Conservation (phyloP, 2,888 invertebrate species). For the Tillus elongatus region DNA sequence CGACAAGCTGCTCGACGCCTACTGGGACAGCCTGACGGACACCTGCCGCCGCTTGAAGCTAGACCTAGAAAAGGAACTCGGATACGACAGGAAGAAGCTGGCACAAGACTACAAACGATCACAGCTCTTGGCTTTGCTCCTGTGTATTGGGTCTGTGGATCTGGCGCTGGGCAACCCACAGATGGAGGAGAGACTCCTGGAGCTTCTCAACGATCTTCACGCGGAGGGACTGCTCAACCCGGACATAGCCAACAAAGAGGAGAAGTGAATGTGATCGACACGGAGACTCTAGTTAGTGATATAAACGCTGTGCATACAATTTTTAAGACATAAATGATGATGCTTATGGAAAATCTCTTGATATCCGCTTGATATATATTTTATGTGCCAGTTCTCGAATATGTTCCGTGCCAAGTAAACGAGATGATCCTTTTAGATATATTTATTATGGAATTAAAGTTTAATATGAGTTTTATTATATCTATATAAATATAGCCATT, state of each 20-base stretch:
- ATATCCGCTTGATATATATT: neutral
- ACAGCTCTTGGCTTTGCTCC: constrained; percentile 62
- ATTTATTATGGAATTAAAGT: too few relatives aligned
- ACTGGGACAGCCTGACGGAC: constrained; percentile 55
- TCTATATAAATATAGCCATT: too few relatives aligned
- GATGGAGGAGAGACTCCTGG: constrained; percentile 65
- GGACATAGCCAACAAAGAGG: constrained; percentile 23
- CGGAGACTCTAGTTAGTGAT: neutral
- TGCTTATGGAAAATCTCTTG: neutral
- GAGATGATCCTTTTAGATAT: constrained; percentile 4
- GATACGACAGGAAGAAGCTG: constrained; percentile 47
- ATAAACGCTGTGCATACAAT: neutral
- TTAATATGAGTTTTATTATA: too few relatives aligned
- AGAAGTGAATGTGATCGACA: constrained; percentile 1
- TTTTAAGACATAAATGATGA: neutral
- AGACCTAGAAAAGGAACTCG: constrained; percentile 50
- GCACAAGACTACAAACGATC: constrained; percentile 53
- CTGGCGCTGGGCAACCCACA: constrained; percentile 67
- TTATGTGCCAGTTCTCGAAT: neutral
- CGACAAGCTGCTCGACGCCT: constrained; percentile 56
- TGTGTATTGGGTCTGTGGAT: constrained; percentile 75
- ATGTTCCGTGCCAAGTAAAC: neutral
- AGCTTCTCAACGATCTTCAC: constrained; percentile 64
- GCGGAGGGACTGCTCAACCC: constrained; percentile 55
- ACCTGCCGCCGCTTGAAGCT: constrained; percentile 54